A percentile compares a stretch with the other conserved stretches of the same genome.
phyloP scores from a whole-genome alignment of 2,888 invertebrate species.

The Polydrusus pterygomalis region DNA sequence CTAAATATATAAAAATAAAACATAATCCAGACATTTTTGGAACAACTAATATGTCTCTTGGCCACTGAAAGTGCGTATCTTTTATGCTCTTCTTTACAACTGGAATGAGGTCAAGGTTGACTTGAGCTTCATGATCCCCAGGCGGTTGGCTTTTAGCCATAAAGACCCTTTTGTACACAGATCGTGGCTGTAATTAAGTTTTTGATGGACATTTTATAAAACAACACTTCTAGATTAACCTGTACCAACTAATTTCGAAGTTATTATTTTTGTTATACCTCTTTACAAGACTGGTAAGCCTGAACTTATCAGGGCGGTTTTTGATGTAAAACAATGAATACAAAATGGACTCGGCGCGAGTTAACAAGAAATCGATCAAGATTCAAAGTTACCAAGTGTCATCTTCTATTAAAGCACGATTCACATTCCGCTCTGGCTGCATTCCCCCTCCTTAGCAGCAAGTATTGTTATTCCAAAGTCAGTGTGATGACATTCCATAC shows the following conservation, averaged over 20 bases:
- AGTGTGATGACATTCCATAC: no score
- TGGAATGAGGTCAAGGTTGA: constrained; percentile 12
- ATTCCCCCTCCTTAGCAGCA: no score
- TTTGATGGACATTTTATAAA: constrained; percentile 7
- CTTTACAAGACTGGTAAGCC: neutral
- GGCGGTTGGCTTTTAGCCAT: constrained; percentile 23
- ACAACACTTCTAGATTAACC: neutral
- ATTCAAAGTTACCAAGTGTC: no score
- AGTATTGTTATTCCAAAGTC: no score
- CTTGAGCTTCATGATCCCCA: constrained; percentile 12
- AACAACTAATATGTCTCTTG: constrained; percentile 15
- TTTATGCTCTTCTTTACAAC: neutral
- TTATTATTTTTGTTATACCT: neutral
- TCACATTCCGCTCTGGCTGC: no score
- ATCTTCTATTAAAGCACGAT: no score
- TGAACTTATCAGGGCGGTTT: neutral
- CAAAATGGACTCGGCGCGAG: no score
- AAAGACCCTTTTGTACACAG: constrained; percentile 10
- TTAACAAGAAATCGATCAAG: no score
- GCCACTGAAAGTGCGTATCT: constrained; percentile 7
- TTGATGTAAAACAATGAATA: no score
- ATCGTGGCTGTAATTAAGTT: constrained; percentile 13
- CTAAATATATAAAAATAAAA: constrained; percentile 12
- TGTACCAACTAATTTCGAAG: neutral
- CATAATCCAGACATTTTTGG: constrained; percentile 10